A percentile compares a stretch with the other conserved stretches of the same genome.
phyloP scores from a whole-genome alignment of 2,888 invertebrate genomes.

The Dolichopus griseipennis region DNA sequence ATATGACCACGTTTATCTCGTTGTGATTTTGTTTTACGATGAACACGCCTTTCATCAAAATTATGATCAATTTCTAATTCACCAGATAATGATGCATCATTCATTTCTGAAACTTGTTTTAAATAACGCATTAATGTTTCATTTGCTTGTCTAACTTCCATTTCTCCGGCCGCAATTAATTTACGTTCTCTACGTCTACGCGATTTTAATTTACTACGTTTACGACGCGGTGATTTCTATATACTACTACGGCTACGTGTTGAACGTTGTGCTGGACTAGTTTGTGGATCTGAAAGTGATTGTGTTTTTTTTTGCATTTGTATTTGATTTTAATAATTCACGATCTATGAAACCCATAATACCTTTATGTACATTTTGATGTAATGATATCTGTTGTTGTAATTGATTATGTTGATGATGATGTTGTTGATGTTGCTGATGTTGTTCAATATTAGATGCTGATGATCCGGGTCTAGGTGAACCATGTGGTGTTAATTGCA shows the following conservation, averaged over 20 bases:
- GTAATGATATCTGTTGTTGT: slow-evolving; percentile 2
- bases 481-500: slow-evolving; percentile 21
- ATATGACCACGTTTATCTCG: slow-evolving; percentile 41
- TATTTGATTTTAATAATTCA: slow-evolving; percentile 29
- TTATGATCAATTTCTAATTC: slow-evolving; percentile 44
- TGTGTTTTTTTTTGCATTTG: slow-evolving; percentile 39
- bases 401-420: slow-evolving; percentile 16
- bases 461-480: slow-evolving; percentile 8
- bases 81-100: slow-evolving; percentile 43
- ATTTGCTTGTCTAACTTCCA: slow-evolving; percentile 43
- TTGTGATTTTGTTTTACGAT: slow-evolving; percentile 43
- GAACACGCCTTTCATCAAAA: slow-evolving; percentile 41
- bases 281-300: slow-evolving; percentile 42
- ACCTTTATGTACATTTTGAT: slow-evolving; percentile 39
- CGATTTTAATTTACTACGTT: slow-evolving; percentile 44
- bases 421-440: slow-evolving; percentile 34
- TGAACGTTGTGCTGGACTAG: slow-evolving; percentile 43
- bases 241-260: slow-evolving; percentile 40
- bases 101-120: slow-evolving; percentile 44
- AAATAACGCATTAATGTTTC: slow-evolving; percentile 43
- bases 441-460: slow-evolving; percentile 27
- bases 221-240: slow-evolving; percentile 43
- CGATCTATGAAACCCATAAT: slow-evolving; percentile 43
- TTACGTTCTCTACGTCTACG: slow-evolving; percentile 41
- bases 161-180: slow-evolving; percentile 42